A percentile compares a stretch with the other conserved stretches of the same genome.
Evolutionary conservation across 2,113 vertebrate genomes (phyloP).

Genomic region (Tupaia chinensis): DNA sequence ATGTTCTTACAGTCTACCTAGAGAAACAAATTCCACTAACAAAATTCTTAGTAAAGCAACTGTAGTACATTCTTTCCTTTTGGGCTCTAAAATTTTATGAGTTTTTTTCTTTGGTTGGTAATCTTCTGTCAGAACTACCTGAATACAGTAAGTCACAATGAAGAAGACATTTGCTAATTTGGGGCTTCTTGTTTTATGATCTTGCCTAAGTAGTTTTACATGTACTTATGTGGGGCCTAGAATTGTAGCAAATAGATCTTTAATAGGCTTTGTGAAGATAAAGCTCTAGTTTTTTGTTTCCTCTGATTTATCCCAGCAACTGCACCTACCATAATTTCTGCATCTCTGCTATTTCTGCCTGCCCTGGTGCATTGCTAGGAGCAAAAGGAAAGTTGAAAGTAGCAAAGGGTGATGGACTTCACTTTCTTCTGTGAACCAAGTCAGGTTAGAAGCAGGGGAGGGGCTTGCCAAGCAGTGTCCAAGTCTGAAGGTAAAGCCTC

Average conservation of each 20-base stretch:
- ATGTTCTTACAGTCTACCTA: constrained; percentile 44
- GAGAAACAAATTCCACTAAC: constrained; percentile 5
- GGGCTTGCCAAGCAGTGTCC: background rate
- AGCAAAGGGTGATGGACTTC: background rate
- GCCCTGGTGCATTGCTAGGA: background rate
- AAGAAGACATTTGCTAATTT: constrained; percentile 45
- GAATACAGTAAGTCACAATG: background rate
- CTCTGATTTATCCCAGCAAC: background rate
- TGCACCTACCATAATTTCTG: background rate
- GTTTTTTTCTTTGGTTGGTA: background rate
- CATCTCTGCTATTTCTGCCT: background rate
- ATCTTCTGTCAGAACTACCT: background rate
- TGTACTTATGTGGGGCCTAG: background rate
- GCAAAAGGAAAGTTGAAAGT: constrained; percentile 3
- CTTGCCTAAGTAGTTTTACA: background rate
- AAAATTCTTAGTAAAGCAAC: constrained; percentile 30
- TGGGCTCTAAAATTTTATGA: background rate
- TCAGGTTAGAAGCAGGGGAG: background rate
- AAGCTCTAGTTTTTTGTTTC: constrained; percentile 45
- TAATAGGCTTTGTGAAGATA: constrained; percentile 16
- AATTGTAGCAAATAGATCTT: background rate
- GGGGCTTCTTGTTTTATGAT: background rate
- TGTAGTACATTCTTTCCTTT: background rate
- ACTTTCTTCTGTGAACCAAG: background rate
- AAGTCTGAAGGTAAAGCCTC: background rate